Evolutionary conservation across 2,888 invertebrate genomes (phyloP).

Genomic region (Trissonchulus sp.): DNA sequence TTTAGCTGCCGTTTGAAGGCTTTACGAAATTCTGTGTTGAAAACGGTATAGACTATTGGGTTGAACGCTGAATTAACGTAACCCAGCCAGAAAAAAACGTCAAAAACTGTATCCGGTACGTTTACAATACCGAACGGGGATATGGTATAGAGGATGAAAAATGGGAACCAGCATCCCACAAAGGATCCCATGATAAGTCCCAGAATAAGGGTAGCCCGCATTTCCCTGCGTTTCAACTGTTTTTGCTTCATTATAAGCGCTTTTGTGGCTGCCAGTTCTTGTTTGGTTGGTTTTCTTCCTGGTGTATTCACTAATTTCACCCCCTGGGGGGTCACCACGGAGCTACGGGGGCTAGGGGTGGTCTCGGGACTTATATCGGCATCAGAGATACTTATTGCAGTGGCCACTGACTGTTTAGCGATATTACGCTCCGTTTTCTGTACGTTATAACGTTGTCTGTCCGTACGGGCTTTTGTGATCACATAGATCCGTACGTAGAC

Average conservation of each 20-base stretch:
- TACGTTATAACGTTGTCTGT: no score
- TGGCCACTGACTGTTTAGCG: no score
- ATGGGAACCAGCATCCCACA: constrained; percentile 93
- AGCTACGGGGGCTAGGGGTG: not conserved
- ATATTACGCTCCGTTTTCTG: no score
- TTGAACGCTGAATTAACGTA: constrained; percentile 72
- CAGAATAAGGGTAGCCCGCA: constrained; percentile 84
- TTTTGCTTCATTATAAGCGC: not conserved
- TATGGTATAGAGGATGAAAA: constrained; percentile 64
- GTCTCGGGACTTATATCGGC: not conserved
- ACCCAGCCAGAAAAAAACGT: constrained; percentile 71
- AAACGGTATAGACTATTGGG: constrained; percentile 84
- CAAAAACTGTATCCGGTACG: constrained; percentile 47
- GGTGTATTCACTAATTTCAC: not conserved
- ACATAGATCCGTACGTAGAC: constrained; percentile 89
- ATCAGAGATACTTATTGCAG: not conserved
- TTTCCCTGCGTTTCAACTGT: constrained; percentile 72
- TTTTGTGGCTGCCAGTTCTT: not conserved
- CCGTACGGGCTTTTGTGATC: not conserved
- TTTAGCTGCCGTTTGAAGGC: constrained; percentile 63
- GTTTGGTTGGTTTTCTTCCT: not conserved
- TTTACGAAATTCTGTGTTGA: constrained; percentile 93
- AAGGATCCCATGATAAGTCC: constrained; percentile 97
- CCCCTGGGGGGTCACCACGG: not conserved
- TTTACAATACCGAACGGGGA: no score